Base-by-base conservation (phyloP, 2,888 invertebrate species). In the Erebia ligea region DNA sequence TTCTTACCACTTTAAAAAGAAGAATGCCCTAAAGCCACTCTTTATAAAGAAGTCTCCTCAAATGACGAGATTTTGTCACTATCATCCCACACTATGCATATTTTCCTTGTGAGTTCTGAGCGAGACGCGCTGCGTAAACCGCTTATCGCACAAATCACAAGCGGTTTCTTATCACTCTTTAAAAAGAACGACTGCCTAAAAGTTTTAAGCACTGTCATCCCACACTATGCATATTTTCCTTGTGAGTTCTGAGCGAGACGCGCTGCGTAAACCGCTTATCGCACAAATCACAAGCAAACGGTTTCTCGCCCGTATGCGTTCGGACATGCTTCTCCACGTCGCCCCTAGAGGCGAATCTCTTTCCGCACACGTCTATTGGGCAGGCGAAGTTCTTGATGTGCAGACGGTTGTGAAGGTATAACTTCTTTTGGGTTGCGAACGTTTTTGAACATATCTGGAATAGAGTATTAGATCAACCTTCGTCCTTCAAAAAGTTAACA, bases 231-330 rank as follows among this genome's bases (percentile, higher is more conserved):
- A 87, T 74, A 2, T 75, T 74, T 11, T 80, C 77, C 64, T 76
- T 83, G 71, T 93, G 93, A 0, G 64, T 19, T 68, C 83, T 89
- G 8, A 93, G 80, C 0, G 88, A 79, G 1, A 78, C 84, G 11
- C 82, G 80, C 76, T 93, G 93, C 0, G 88, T 65, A 58, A 92
- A 93, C 1, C 82, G 76, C 54, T 78, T 88, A 0, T 79, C 76
- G 56, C 93, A 93, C 0, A 84, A 25, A 1, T 83, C 76, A 63
- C 93, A 93, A 1, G 72, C 40, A 63, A 75, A 93, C 0, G 93
- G 93, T 42, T 83, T 86, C 66, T 90, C 91, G 0, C 93, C 93
- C 0, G 93, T 93, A 73, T 93, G 93, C 0, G 84, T 85, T 0
- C 93, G 79, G 0, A 84, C 74, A 63, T 93, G 93, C 70, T 90